A percentile compares a stretch with the other conserved stretches of the same genome.
phyloP scores from a whole-genome alignment of 2,797 vertebrate genomes.

The Poeciliopsis paucimaculata region DNA sequence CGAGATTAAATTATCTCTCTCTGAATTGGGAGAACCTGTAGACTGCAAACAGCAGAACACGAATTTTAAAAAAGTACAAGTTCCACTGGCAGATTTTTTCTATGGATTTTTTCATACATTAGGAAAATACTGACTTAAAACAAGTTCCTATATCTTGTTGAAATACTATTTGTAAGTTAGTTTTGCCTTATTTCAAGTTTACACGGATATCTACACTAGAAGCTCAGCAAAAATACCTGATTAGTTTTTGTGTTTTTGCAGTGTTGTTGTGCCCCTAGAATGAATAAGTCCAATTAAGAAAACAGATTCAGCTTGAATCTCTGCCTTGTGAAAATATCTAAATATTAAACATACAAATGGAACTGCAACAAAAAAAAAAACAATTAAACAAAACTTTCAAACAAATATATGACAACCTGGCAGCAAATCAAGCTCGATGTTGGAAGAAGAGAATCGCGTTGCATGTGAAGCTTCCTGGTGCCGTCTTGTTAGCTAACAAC shows the following conservation, averaged over 20 bases:
- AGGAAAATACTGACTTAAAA: too few relatives aligned
- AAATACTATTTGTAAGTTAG: too few relatives aligned
- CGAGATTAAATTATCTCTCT: background rate
- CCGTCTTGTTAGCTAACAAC: conserved; percentile 4
- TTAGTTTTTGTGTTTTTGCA: background rate
- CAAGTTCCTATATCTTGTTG: too few relatives aligned
- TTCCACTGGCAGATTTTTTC: too few relatives aligned
- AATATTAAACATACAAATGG: background rate
- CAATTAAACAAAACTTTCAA: background rate
- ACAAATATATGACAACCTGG: background rate
- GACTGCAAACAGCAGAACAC: too few relatives aligned
- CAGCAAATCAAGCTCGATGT: background rate
- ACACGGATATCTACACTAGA: too few relatives aligned
- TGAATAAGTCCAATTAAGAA: background rate
- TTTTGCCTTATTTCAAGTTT: too few relatives aligned
- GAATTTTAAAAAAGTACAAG: too few relatives aligned
- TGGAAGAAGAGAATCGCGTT: background rate
- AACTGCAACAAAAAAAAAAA: background rate
- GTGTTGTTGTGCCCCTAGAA: background rate
- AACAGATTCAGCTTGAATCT: background rate
- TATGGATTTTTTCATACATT: too few relatives aligned
- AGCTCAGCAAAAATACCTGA: too few relatives aligned
- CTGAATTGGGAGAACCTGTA: background rate
- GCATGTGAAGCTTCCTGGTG: background rate
- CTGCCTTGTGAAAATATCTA: background rate